Base-by-base conservation (phyloP, 2,888 invertebrate genomes). In the Creontiades dilutus region DNA sequence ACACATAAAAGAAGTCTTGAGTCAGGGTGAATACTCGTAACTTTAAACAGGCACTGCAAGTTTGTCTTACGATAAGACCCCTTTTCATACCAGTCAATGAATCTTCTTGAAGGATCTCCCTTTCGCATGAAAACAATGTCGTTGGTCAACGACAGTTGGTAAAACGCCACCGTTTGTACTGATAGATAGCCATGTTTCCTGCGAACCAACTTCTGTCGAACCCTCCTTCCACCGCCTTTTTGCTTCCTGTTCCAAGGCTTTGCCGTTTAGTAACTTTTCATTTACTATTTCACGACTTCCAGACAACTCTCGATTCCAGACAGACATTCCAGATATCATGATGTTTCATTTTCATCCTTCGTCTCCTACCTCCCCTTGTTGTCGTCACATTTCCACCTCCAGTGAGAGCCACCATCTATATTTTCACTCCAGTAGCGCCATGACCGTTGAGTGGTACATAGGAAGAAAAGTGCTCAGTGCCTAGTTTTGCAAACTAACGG, bases 221-320 rank as follows among this genome's bases (percentile, higher is more conserved):
- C 57, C 57, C 52, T 16, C 52, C 52, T 52, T n/a, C 57, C 57
- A 11, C n/a, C 1, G 2, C 57, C 57, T 57, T 7, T 57, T 57
- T n/a, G 57, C 19, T 57, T 57, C 57, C 57, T 57, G n/a, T 57
- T 57, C 57, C 5, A n/a, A 57, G 0, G 57, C 5, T 57, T 16
- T 57, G 57, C 57, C 57, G 57, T 57, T 57, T 11, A 57, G 57
- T n/a, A 57, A n/a, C n/a, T 57, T 57, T 57, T 57, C 16, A 57
- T 16, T 57, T 57, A 16, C 57, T 57, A 57, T 57, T 57, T 16
- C 57, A 16, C 57, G n/a, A 16, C 57, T 57, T 57, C 57, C n/a
- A 7, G 57, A n/a, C 57, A n/a, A 57, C 19, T 57, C 57, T n/a
- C 57, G 57, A n/a, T n/a, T 57, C 57, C 57, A 7, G 5, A 16